These are phyloP conservation scores for Sepiola atlantica DNA, from an alignment of 2,888 invertebrate species.

Conservation along the genomic window DNA sequence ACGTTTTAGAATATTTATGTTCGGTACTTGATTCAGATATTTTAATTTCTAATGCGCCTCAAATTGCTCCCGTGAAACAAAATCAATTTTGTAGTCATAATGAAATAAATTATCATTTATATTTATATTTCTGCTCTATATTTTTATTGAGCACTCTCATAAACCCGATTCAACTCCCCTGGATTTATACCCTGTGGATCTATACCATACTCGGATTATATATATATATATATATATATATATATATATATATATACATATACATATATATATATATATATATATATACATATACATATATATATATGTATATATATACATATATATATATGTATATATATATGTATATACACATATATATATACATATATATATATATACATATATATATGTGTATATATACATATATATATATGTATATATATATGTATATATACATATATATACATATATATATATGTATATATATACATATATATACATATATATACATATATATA, in stretches of 20 bases:
- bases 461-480: not conserved
- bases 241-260: not conserved
- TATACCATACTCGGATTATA: not conserved
- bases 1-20: too few relatives aligned
- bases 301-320: not conserved
- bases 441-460: not conserved
- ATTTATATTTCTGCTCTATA: too few relatives aligned
- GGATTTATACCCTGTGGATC: too few relatives aligned
- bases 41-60: too few relatives aligned
- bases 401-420: not conserved
- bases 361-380: not conserved
- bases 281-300: not conserved
- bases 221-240: not conserved
- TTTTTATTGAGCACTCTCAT: too few relatives aligned
- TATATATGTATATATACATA: slow-evolving; percentile 38
- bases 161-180: too few relatives aligned
- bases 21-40: too few relatives aligned
- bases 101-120: too few relatives aligned
- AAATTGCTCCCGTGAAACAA: too few relatives aligned
- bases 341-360: not conserved
- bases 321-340: not conserved
- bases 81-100: too few relatives aligned
- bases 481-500: not conserved
- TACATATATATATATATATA: not conserved
- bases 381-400: not conserved